Conservation (phyloP, 2,113 vertebrate species). For the Myotis lucifugus region DNA sequence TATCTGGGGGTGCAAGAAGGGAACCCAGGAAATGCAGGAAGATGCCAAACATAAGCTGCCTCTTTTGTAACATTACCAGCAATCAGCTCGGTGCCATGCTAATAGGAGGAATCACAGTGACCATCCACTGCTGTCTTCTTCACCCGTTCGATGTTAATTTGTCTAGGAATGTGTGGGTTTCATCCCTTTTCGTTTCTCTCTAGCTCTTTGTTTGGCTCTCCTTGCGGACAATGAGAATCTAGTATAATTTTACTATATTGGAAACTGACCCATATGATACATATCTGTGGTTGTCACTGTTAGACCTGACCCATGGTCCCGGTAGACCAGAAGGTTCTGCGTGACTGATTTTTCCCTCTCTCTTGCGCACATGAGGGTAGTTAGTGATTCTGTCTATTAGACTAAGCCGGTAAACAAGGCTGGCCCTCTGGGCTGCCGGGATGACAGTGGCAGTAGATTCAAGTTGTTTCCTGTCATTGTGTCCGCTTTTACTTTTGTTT, state of each 20-base stretch:
- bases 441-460: slow-evolving; percentile 75
- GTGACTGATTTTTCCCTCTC: slow-evolving; percentile 80
- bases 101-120: background rate
- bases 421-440: slow-evolving; percentile 74
- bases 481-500: slow-evolving; percentile 42
- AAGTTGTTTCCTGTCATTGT: slow-evolving; percentile 78
- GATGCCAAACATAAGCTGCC: background rate
- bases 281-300: slow-evolving; percentile 72
- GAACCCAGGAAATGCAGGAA: background rate
- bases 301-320: slow-evolving; percentile 75
- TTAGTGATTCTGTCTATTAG: slow-evolving; percentile 85
- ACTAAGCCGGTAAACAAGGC: slow-evolving; percentile 81
- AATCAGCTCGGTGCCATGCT: background rate
- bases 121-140: background rate
- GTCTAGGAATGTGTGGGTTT: background rate
- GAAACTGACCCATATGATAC: slow-evolving; percentile 69
- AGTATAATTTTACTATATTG: slow-evolving; percentile 56
- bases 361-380: slow-evolving; percentile 69
- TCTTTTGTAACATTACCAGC: background rate
- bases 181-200: background rate
- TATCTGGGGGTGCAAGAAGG: background rate
- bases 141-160: background rate
- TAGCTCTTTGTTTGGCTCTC: slow-evolving; percentile 8
- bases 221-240: background rate
- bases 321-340: slow-evolving; percentile 74